A percentile compares a stretch with the other conserved stretches of the same genome.
Evolutionary conservation across 2,888 invertebrate species (phyloP).

Genomic region (Xestia sexstrigata): DNA sequence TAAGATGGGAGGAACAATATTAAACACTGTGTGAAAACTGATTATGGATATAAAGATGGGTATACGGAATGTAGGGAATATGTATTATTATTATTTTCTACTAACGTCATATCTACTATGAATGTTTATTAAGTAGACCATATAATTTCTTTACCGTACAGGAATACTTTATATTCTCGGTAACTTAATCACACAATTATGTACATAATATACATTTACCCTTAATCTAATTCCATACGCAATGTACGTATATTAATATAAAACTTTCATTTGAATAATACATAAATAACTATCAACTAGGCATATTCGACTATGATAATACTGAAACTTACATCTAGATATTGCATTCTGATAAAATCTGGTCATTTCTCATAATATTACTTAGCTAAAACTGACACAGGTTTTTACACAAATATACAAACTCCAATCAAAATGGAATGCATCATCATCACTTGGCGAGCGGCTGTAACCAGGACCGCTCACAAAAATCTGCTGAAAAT

Average conservation of each 20-base stretch:
- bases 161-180: conserved; percentile 56
- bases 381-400: conserved; percentile 78
- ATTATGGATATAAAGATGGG: conserved; percentile 27
- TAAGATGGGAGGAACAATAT: conserved; percentile 42
- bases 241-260: conserved; percentile 76
- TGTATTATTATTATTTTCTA: conserved; percentile 44
- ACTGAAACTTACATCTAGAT: conserved; percentile 89
- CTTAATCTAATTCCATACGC: conserved; percentile 69
- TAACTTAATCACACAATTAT: conserved; percentile 77
- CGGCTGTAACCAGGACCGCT: conserved; percentile 22
- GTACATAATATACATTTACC: conserved; percentile 83
- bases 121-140: conserved; percentile 52
- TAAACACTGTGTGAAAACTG: conserved; percentile 43
- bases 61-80: conserved; percentile 34
- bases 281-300: conserved; percentile 86
- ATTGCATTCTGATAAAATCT: conserved; percentile 91
- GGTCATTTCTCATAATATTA: conserved; percentile 87
- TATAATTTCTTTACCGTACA: conserved; percentile 44
- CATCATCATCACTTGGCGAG: conserved; percentile 68
- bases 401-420: conserved; percentile 87
- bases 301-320: conserved; percentile 88
- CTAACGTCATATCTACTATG: conserved; percentile 50
- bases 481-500: conserved; percentile 45
- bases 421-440: conserved; percentile 80
- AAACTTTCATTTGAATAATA: conserved; percentile 84